Conservation (phyloP, 2,113 vertebrate genomes). For the Garra rufa region DNA sequence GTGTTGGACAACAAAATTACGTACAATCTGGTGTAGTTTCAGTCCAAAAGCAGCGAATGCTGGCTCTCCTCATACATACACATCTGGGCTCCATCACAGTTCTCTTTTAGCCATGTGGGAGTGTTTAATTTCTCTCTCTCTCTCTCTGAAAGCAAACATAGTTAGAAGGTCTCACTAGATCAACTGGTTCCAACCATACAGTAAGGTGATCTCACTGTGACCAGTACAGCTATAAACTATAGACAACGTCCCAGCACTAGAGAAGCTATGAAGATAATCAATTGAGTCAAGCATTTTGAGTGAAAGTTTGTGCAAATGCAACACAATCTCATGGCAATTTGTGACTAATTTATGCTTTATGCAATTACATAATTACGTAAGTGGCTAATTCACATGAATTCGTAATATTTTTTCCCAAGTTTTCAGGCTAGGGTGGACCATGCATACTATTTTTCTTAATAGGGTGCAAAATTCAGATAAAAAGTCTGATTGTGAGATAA, state of each 20-base stretch:
- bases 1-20: conserved; percentile 67
- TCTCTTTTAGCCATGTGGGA: conserved; percentile 70
- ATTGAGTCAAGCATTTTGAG: no score
- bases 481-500: no score
- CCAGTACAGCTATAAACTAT: neutral
- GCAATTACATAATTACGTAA: no score
- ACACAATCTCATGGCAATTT: no score
- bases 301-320: no score
- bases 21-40: conserved; percentile 52
- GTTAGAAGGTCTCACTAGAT: conserved; percentile 23
- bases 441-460: neutral
- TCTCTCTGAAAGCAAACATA: conserved; percentile 15
- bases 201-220: conserved; percentile 19
- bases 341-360: no score
- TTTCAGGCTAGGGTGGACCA: neutral
- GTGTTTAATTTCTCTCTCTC: conserved; percentile 65
- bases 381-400: neutral
- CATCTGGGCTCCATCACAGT: conserved; percentile 62
- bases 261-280: neutral
- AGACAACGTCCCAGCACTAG: neutral
- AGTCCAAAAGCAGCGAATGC: conserved; percentile 37
- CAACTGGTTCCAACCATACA: conserved; percentile 43
- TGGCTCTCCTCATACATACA: conserved; percentile 39
- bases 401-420: neutral
- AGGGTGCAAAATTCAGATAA: no score